A percentile compares a stretch with the other conserved stretches of the same genome.
These are phyloP conservation scores for Galbula dea DNA, from an alignment of 2,113 vertebrate genomes.

Conservation along the genomic window DNA sequence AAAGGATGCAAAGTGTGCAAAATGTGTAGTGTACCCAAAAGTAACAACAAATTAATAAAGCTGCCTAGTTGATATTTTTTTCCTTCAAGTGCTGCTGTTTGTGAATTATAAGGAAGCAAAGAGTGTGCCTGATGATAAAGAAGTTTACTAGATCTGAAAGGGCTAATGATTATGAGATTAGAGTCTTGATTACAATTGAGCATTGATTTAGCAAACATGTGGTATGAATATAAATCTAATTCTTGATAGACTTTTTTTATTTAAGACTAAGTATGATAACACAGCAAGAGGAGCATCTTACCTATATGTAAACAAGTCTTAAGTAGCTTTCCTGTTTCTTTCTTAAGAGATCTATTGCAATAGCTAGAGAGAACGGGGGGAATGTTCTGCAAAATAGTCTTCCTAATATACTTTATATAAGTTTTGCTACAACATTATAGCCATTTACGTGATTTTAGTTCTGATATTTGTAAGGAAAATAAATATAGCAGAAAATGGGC, in stretches of 20 bases:
- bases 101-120: background rate
- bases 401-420: background rate
- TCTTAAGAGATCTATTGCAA: background rate
- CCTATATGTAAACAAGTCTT: background rate
- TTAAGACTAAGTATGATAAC: background rate
- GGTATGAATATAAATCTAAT: background rate
- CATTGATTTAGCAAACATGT: background rate
- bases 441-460: background rate
- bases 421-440: background rate
- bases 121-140: background rate
- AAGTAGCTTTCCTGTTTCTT: background rate
- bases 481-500: background rate
- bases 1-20: background rate
- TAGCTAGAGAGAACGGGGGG: background rate
- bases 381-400: background rate
- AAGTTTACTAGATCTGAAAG: background rate
- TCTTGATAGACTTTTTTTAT: background rate
- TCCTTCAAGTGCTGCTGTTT: background rate
- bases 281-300: background rate
- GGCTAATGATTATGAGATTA: background rate
- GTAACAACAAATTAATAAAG: background rate
- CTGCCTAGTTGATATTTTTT: background rate
- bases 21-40: background rate
- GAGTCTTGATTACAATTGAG: background rate
- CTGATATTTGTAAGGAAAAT: background rate